Percentiles rank a stretch among this genome's conserved stretches.
phyloP scores from a whole-genome alignment of 2,888 invertebrate species.

The Laspeyria flexula region DNA sequence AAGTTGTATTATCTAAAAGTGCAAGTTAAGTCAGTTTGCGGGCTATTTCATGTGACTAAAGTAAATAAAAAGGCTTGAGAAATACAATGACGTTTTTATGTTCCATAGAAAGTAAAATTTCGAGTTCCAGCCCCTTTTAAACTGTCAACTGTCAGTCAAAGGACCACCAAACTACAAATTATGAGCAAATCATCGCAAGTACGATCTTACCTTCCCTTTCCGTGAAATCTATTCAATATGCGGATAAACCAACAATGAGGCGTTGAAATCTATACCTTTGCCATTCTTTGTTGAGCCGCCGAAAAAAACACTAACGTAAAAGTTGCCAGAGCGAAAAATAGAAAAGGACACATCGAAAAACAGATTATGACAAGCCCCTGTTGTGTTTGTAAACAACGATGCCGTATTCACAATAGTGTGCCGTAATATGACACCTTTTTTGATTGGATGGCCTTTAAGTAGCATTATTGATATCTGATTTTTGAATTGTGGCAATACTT shows the following conservation, averaged over 20 bases:
- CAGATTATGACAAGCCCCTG: slow-evolving; percentile 84
- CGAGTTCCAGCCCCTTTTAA: slow-evolving; percentile 56
- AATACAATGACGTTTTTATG: slow-evolving; percentile 32
- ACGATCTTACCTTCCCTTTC: slow-evolving; percentile 74
- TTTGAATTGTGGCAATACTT: slow-evolving; percentile 67
- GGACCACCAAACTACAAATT: slow-evolving; percentile 75
- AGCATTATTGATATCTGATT: slow-evolving; percentile 74
- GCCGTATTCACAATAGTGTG: slow-evolving; percentile 63
- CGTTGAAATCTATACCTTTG: slow-evolving; percentile 82
- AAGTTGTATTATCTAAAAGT: neutral
- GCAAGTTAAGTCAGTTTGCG: slow-evolving; percentile 28
- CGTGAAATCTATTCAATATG: slow-evolving; percentile 70
- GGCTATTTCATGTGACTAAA: slow-evolving; percentile 23
- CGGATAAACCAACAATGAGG: slow-evolving; percentile 80
- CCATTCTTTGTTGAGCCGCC: slow-evolving; percentile 51
- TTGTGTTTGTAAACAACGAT: slow-evolving; percentile 84
- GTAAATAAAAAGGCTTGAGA: slow-evolving; percentile 28
- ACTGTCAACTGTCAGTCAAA: slow-evolving; percentile 72
- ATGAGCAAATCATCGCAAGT: slow-evolving; percentile 65
- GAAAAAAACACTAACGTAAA: slow-evolving; percentile 68
- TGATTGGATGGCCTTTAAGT: slow-evolving; percentile 75
- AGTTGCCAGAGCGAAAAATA: slow-evolving; percentile 80
- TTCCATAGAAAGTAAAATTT: slow-evolving; percentile 71
- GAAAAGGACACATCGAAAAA: slow-evolving; percentile 77
- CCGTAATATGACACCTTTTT: slow-evolving; percentile 82